Evolutionary conservation across 2,888 invertebrate genomes (phyloP), one percentile per base, ranked within the genome.

Genomic region (Heteromyza rotundicornis): DNA sequence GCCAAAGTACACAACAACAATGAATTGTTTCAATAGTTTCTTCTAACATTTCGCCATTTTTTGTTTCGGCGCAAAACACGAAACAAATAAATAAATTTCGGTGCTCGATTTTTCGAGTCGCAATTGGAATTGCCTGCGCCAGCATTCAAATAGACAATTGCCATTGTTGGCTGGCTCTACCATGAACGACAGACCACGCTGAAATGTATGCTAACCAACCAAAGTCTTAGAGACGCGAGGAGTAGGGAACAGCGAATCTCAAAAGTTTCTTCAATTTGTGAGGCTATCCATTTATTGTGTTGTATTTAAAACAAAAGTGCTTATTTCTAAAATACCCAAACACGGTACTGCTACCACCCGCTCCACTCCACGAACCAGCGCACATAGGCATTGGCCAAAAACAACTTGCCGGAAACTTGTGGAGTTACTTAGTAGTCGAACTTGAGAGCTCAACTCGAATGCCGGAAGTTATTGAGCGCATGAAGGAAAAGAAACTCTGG

Each of bases 241-340:
- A 40, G 23, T 50, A 60, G 55, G 50, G 47, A 60, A 44, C 36
- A 24, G 58, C 57, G 23, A 60, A 64, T 58, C 58, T 60, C 55
- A 60, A 58, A 64, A 64, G 58, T 61, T 63, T 51, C 63, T 60
- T 51, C 51, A 24, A 20, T 36, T 54, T 57, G 60, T 60, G 17
- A 3, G 10, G 40, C 36, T 55, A 51, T 44, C 64, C 54, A 64
- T 59, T 61, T 61, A 55, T 64, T 59, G 55, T 64, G 27, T 61
- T 64, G 64, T 59, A 59, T 58, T 61, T 61, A 59, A 60, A 55
- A 60, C 54, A 53, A 49, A 63, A 47, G 55, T 53, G 53, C 47
- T 63, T 56, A 23, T 49, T 36, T 47, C 54, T 54, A 60, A 64
- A 60, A 58, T 51, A 58, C 16, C 23, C 47, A 47, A 40, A 40